phyloP scores from a whole-genome alignment of 1,140 invertebrate genomes.

The Druon quercuslanigerum region DNA sequence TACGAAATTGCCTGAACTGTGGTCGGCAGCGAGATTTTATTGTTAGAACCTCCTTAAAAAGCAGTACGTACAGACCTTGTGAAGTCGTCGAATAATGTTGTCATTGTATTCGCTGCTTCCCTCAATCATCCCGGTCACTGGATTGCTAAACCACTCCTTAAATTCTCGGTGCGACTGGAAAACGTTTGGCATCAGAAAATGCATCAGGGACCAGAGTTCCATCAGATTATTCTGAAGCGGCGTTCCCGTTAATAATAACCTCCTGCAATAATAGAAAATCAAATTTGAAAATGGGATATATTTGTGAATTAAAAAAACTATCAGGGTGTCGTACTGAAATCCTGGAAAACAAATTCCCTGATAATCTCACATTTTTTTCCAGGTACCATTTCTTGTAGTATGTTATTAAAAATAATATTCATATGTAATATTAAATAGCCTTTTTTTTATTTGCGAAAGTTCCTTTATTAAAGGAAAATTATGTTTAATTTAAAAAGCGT shows the following conservation, averaged over 20 bases:
- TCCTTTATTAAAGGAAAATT: too few species aligned
- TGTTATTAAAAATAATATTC: too few species aligned
- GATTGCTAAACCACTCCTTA: slow-evolving; percentile 99
- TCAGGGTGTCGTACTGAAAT: too few species aligned
- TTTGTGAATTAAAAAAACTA: too few species aligned
- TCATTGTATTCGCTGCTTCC: slow-evolving; percentile 97
- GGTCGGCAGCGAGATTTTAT: slow-evolving; percentile 61
- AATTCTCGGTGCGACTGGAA: slow-evolving; percentile 98
- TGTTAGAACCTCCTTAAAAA: slow-evolving; percentile 18
- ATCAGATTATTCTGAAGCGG: slow-evolving; percentile 99
- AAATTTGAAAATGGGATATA: not conserved
- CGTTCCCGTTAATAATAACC: slow-evolving; percentile 97
- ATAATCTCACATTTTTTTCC: too few species aligned
- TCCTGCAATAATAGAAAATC: slow-evolving; percentile 75
- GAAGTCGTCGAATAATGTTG: slow-evolving; percentile 93
- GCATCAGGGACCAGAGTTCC: slow-evolving; percentile 99
- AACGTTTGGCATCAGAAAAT: slow-evolving; percentile 99
- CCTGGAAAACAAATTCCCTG: too few species aligned
- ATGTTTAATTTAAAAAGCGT: too few species aligned
- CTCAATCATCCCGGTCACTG: slow-evolving; percentile 98
- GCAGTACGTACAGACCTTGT: slow-evolving; percentile 85
- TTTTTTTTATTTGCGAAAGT: too few species aligned
- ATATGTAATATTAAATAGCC: too few species aligned
- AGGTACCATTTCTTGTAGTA: too few species aligned
- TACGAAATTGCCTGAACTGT: slow-evolving; percentile 42